Conservation (phyloP, 2,797 vertebrate genomes). For the Acanthurus leucopareius region DNA sequence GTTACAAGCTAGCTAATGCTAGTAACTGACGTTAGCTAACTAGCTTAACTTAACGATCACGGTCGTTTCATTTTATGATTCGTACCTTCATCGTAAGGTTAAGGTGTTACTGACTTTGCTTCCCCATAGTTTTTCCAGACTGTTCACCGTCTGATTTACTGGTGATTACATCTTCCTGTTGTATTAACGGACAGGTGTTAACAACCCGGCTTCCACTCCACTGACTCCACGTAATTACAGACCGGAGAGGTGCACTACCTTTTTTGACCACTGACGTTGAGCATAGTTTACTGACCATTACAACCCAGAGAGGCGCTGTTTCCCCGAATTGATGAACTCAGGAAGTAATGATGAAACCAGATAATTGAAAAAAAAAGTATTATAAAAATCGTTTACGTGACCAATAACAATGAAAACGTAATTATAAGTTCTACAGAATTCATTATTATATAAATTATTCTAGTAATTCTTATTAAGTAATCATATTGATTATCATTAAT, state of each 20-base stretch:
- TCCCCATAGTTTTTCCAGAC: background rate
- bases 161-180: too few species aligned
- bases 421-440: too few species aligned
- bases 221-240: background rate
- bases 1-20: background rate
- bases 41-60: background rate
- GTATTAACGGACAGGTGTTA: rapidly evolving
- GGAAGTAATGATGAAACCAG: too few species aligned
- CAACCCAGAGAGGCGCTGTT: conserved; percentile 36
- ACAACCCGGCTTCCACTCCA: background rate
- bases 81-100: background rate
- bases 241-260: background rate
- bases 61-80: background rate
- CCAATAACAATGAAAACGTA: too few species aligned
- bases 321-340: background rate
- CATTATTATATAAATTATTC: too few species aligned
- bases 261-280: background rate
- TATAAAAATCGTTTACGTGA: too few species aligned
- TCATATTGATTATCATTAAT: too few species aligned
- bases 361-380: too few species aligned
- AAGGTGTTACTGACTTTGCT: background rate
- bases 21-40: background rate
- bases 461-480: too few species aligned
- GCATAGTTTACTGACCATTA: background rate
- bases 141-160: too few species aligned